Evolutionary conservation across 2,888 invertebrate genomes (phyloP).

Genomic region (Malachius bipustulatus): DNA sequence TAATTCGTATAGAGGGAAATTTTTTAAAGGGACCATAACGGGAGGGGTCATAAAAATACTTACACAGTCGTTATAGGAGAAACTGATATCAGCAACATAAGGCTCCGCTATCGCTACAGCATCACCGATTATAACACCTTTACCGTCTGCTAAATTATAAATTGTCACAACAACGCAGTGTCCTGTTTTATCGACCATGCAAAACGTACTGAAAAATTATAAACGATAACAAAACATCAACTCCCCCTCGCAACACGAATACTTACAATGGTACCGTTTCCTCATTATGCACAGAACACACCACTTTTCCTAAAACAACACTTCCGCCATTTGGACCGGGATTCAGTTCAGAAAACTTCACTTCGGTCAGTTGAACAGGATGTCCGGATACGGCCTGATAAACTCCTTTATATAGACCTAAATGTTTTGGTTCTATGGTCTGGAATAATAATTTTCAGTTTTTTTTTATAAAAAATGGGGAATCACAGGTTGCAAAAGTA

Average conservation of each 20-base stretch:
- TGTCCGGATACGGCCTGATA: slow-evolving; percentile 41
- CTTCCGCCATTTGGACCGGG: slow-evolving; percentile 54
- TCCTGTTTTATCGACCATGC: slow-evolving; percentile 61
- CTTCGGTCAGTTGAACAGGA: slow-evolving; percentile 40
- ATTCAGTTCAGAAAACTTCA: slow-evolving; percentile 43
- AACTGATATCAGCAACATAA: slow-evolving; percentile 45
- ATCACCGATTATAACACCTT: slow-evolving; percentile 76
- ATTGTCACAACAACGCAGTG: slow-evolving; percentile 64
- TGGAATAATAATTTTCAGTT: slow-evolving; percentile 25
- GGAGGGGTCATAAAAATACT: slow-evolving; percentile 24
- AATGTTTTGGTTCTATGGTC: slow-evolving; percentile 53
- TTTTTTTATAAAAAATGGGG: not conserved
- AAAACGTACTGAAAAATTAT: slow-evolving; percentile 57
- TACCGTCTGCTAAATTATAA: slow-evolving; percentile 72
- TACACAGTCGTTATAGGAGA: slow-evolving; percentile 45
- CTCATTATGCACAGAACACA: slow-evolving; percentile 65
- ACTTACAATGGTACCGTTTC: slow-evolving; percentile 71
- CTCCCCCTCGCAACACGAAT: slow-evolving; percentile 5
- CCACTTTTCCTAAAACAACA: slow-evolving; percentile 65
- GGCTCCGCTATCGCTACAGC: slow-evolving; percentile 74
- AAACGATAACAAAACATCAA: slow-evolving; percentile 4
- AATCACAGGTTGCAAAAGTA: slow-evolving; percentile 3
- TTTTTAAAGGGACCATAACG: too few relatives aligned
- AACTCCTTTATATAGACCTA: slow-evolving; percentile 52
- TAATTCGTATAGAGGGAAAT: too few relatives aligned